phyloP scores from a whole-genome alignment of 2,888 invertebrate species.

The Emmelina monodactyla region DNA sequence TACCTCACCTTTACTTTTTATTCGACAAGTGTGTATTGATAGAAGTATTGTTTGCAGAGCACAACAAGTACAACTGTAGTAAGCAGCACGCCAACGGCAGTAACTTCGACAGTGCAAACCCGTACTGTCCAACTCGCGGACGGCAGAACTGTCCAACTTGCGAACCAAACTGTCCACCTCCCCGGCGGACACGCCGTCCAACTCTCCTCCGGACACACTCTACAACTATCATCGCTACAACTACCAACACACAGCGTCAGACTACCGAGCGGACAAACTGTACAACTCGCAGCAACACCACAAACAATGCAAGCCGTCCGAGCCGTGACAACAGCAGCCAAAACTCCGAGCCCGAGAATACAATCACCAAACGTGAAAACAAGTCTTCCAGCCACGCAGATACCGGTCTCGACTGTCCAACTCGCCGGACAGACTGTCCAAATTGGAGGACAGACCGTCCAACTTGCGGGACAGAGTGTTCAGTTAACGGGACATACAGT shows the following conservation, averaged over 20 bases:
- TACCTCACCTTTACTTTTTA: neutral
- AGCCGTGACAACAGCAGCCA: constrained; percentile 22
- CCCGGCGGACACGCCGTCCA: constrained; percentile 34
- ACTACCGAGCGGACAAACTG: constrained; percentile 48
- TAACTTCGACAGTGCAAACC: constrained; percentile 28
- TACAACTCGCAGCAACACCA: constrained; percentile 36
- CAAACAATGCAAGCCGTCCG: constrained; percentile 36
- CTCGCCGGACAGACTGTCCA: constrained; percentile 42
- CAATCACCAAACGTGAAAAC: constrained; percentile 27
- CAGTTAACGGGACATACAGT: constrained; percentile 57
- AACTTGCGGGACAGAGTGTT: constrained; percentile 44
- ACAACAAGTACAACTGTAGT: constrained; percentile 31
- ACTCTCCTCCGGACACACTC: constrained; percentile 31
- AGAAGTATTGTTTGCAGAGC: constrained; percentile 24
- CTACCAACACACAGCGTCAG: constrained; percentile 45
- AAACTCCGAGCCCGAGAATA: constrained; percentile 27
- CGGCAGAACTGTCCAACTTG: constrained; percentile 44
- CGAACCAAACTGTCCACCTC: constrained; percentile 37
- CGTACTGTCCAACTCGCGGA: constrained; percentile 44
- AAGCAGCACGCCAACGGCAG: constrained; percentile 29
- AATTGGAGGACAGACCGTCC: constrained; percentile 46
- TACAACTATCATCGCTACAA: constrained; percentile 40
- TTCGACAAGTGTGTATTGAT: neutral
- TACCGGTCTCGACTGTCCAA: constrained; percentile 45
- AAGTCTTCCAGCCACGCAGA: constrained; percentile 27